These are phyloP conservation scores for Chromis chromis DNA, from an alignment of 2,797 vertebrate species.

Conservation along the genomic window DNA sequence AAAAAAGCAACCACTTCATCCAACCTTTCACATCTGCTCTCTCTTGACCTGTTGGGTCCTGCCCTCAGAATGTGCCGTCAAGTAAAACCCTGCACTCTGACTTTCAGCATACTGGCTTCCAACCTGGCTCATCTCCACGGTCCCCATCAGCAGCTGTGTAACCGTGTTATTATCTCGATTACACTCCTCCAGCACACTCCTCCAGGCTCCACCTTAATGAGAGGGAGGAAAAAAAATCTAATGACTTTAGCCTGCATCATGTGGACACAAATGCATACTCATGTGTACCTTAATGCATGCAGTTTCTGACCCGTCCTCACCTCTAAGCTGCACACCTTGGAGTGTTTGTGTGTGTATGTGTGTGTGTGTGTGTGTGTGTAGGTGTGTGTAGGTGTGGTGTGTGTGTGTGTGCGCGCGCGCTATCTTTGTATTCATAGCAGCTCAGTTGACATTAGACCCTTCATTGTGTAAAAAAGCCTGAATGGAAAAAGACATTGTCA, in stretches of 20 bases:
- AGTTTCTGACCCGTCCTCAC: neutral
- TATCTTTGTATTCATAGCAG: conserved; percentile 8
- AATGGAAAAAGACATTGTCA: conserved; percentile 54
- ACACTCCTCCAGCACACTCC: conserved; percentile 68
- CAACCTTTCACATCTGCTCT: conserved; percentile 35
- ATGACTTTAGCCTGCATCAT: conserved; percentile 42
- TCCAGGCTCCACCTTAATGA: conserved; percentile 72
- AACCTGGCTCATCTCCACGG: conserved; percentile 58
- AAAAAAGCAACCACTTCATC: conserved; percentile 11
- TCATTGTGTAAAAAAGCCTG: conserved; percentile 44
- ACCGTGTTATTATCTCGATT: conserved; percentile 80
- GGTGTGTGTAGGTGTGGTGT: conserved; percentile 12
- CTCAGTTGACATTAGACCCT: conserved; percentile 11
- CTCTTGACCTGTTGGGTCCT: conserved; percentile 76
- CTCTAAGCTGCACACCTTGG: too few relatives aligned
- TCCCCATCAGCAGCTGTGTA: conserved; percentile 70
- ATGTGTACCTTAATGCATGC: too few relatives aligned
- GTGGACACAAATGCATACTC: conserved; percentile 10
- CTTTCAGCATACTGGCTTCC: conserved; percentile 53
- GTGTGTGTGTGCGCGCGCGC: too few relatives aligned
- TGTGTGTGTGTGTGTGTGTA: neutral
- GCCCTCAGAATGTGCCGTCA: conserved; percentile 63
- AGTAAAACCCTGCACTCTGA: conserved; percentile 59
- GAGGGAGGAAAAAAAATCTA: conserved; percentile 57
- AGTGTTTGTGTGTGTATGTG: neutral